Evolutionary conservation across 1,140 invertebrate species (phyloP), one percentile per base, ranked within the genome.

Genomic region (Magallana gigas): DNA sequence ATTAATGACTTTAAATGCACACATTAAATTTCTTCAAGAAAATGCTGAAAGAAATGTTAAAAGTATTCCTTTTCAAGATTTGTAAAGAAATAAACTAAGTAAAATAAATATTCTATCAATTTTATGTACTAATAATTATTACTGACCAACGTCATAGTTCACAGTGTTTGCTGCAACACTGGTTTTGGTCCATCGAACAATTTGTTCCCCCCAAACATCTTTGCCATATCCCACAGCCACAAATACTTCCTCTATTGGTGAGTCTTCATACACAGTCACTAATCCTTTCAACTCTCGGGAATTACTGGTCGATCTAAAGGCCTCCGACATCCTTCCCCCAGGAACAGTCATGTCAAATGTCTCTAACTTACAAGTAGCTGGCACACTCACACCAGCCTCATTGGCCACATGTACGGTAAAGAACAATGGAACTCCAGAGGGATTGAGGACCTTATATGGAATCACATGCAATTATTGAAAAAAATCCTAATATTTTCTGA

Each of bases 301-400:
- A 80, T 92, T 91, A 85, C 91, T 92, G 57, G 89, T 88, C 3
- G 88, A 85, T 7, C 36, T 56, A 23, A 90, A 92, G 7, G 86
- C 92, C 7, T 88, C 85, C 29, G 85, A 83, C 48, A 92, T 80
- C 16, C 91, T 87, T 18, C 92, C 92, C 57, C 62, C 84, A 23
- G 92, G 92, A n/a, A 91, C 83, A 8, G 90, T 92, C 16, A 89
- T 87, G 76, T 92, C 92, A 88, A 91, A 92, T 1, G 91, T 92
- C 8, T 82, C 57, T 36, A 92, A 58, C 36, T 76, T 82, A 89
- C 92, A 92, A 12, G 90, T 90, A 1, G 88, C 90, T 3, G 80
- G 87, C n/a, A 85, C 64, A 18, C 82, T 64, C 18, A 23, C 86
- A 29, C 91, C 91, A 14, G 82, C 88, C 68, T 85, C 89, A 84